Percentiles rank a stretch among this genome's conserved stretches.
Conservation (phyloP, 1,140 invertebrate species). For the Xylocopa sonorina region DNA sequence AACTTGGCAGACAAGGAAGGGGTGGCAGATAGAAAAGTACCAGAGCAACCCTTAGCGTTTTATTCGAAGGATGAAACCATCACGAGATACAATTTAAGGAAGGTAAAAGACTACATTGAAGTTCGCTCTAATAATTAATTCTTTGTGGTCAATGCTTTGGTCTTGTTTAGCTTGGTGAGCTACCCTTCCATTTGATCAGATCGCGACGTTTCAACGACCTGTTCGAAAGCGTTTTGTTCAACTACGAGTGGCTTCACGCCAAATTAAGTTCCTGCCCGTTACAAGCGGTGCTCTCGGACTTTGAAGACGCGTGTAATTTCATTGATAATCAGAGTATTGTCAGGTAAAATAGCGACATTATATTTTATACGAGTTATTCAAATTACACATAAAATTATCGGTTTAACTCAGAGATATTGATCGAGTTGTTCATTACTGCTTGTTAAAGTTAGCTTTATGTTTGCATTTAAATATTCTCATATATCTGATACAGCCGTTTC, state of each 20-base stretch:
- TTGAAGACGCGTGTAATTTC: conserved; percentile 95
- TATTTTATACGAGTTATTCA: too few relatives aligned
- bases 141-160: neutral
- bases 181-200: conserved; percentile 96
- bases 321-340: conserved; percentile 92
- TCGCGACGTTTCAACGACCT: conserved; percentile 95
- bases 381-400: too few relatives aligned
- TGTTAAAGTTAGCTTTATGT: too few relatives aligned
- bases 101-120: too few relatives aligned
- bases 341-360: conserved; percentile 81
- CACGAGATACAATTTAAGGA: conserved; percentile 93
- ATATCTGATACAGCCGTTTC: too few relatives aligned
- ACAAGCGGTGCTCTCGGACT: conserved; percentile 96
- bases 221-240: conserved; percentile 97
- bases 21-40: conserved; percentile 97
- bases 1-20: conserved; percentile 95
- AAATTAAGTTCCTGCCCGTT: conserved; percentile 97
- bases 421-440: too few relatives aligned
- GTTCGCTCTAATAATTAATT: too few relatives aligned
- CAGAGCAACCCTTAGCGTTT: conserved; percentile 96
- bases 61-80: conserved; percentile 93
- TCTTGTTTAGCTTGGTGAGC: conserved; percentile 92
- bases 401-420: too few relatives aligned
- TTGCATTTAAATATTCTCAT: too few relatives aligned
- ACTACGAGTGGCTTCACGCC: conserved; percentile 98